phyloP scores from a whole-genome alignment of 2,888 invertebrate species.

The Athalia rosae region DNA sequence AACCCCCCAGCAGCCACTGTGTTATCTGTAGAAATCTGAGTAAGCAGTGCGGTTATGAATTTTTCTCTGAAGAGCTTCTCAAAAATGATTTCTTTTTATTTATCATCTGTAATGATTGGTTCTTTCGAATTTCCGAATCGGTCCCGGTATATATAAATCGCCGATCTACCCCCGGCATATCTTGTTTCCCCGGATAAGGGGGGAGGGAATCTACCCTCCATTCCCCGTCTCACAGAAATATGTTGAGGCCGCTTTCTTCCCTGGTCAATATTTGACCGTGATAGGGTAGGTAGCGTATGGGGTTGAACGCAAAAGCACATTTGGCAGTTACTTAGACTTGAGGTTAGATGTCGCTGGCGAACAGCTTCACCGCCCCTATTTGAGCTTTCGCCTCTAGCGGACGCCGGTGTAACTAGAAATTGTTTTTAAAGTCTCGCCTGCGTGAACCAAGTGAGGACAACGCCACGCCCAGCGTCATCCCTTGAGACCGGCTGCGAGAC shows the following conservation, averaged over 20 bases:
- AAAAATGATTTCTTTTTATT: no score
- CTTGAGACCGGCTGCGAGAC: conserved; percentile 16
- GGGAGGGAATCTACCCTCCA: no score
- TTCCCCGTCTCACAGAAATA: no score
- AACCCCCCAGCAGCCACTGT: no score
- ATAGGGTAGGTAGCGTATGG: background rate
- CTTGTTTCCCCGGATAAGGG: no score
- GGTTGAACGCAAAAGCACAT: background rate
- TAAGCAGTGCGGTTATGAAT: no score
- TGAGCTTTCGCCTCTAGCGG: conserved; percentile 54
- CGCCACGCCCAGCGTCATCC: conserved; percentile 63
- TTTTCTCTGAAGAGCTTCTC: no score
- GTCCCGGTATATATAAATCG: no score
- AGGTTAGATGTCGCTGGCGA: conserved; percentile 42
- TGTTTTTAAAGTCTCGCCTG: conserved; percentile 58
- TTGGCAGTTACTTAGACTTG: background rate
- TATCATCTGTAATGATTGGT: no score
- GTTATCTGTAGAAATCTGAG: no score
- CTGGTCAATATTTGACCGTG: conserved; percentile 29
- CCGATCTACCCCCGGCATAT: no score
- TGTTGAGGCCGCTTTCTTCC: background rate
- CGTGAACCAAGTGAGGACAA: conserved; percentile 29
- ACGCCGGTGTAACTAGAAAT: conserved; percentile 57
- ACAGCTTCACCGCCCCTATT: conserved; percentile 4
- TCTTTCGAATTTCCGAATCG: no score